Conservation (phyloP, 2,888 invertebrate species). For the Sinopyrophorus schimmeli region DNA sequence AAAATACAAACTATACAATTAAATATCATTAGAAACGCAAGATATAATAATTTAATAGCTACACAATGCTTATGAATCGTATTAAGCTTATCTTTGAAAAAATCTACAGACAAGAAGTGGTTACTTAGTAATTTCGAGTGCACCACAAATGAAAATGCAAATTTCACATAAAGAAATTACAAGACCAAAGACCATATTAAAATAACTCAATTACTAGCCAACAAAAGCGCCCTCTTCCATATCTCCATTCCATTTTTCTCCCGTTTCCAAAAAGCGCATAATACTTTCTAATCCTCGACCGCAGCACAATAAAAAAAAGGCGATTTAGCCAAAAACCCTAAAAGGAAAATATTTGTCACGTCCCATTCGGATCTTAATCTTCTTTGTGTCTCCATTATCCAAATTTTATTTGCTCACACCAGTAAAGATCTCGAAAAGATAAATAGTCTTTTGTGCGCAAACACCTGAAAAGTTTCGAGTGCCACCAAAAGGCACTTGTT, state of each 20-base stretch:
- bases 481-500: constrained; percentile 17
- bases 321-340: background rate
- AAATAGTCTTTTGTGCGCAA: constrained; percentile 13
- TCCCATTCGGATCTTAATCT: constrained; percentile 12
- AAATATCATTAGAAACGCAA: constrained; percentile 49
- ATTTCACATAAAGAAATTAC: constrained; percentile 14
- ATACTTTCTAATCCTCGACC: too few species aligned
- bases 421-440: constrained; percentile 11
- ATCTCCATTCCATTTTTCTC: too few species aligned
- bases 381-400: constrained; percentile 17
- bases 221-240: too few species aligned
- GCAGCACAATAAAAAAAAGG: background rate
- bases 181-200: constrained; percentile 4
- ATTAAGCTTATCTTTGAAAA: constrained; percentile 40
- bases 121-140: constrained; percentile 18
- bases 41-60: constrained; percentile 48
- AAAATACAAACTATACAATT: constrained; percentile 41
- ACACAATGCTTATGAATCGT: constrained; percentile 43
- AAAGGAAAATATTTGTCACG: constrained; percentile 14
- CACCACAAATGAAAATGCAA: constrained; percentile 14
- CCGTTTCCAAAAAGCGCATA: too few species aligned
- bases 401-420: constrained; percentile 14
- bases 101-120: constrained; percentile 30
- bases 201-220: constrained; percentile 3
- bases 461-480: constrained; percentile 5